These are phyloP conservation scores for Blastobasis lacticolella DNA, from an alignment of 2,888 invertebrate genomes.

Conservation along the genomic window DNA sequence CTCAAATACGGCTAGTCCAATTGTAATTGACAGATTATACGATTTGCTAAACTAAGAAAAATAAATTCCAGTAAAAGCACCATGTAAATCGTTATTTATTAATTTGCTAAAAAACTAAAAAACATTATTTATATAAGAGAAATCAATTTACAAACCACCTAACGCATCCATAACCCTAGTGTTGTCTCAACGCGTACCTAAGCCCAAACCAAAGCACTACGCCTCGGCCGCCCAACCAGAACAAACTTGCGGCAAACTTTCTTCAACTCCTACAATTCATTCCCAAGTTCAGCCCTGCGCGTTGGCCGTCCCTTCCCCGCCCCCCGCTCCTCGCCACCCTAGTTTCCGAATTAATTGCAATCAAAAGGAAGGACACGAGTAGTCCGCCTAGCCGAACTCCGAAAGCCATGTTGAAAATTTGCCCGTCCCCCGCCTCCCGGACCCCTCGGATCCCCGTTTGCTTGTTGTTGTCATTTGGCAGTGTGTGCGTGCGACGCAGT, in stretches of 20 bases:
- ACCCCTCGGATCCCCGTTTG: constrained; percentile 25
- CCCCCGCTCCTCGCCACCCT: constrained; percentile 25
- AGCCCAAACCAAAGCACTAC: too few relatives aligned
- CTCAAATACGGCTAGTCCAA: too few relatives aligned
- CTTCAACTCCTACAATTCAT: constrained; percentile 46
- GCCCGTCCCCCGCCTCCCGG: constrained; percentile 35
- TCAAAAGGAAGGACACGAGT: constrained; percentile 73
- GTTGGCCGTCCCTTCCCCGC: constrained; percentile 58
- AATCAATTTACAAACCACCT: constrained; percentile 19
- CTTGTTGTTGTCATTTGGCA: constrained; percentile 8
- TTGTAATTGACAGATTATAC: too few relatives aligned
- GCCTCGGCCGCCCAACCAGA: constrained; percentile 24
- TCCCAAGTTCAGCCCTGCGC: constrained; percentile 62
- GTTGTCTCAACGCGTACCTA: too few relatives aligned
- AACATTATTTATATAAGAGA: constrained; percentile 13
- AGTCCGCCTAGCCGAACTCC: constrained; percentile 64
- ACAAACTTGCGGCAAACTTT: constrained; percentile 37
- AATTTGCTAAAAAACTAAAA: background rate
- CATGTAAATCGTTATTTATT: background rate
- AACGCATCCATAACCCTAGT: constrained; percentile 23
- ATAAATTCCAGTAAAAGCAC: too few relatives aligned
- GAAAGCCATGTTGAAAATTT: constrained; percentile 68
- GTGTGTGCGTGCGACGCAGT: constrained; percentile 24
- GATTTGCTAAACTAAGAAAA: too few relatives aligned
- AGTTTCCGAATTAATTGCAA: constrained; percentile 72